Evolutionary conservation across 2,797 vertebrate genomes (phyloP).

Genomic region (Trachurus trachurus): DNA sequence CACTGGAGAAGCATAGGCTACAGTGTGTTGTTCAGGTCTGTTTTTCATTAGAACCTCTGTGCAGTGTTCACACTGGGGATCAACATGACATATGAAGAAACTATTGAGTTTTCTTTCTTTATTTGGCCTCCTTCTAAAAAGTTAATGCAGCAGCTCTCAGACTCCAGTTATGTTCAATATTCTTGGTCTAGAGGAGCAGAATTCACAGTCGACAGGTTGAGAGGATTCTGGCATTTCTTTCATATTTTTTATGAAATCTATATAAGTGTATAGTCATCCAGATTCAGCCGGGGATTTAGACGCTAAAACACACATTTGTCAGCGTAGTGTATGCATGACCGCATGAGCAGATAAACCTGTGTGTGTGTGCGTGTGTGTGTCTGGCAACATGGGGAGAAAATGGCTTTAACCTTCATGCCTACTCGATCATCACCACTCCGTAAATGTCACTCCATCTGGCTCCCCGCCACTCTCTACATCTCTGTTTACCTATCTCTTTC

Average conservation of each 20-base stretch:
- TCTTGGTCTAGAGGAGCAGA: constrained; percentile 15
- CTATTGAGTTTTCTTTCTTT: constrained; percentile 40
- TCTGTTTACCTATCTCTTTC: constrained; percentile 61
- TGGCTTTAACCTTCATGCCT: constrained; percentile 85
- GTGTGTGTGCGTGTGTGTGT: constrained; percentile 17
- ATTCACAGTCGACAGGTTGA: background rate
- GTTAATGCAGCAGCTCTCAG: constrained; percentile 31
- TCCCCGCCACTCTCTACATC: constrained; percentile 60
- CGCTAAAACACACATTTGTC: constrained; percentile 46
- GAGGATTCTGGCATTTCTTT: background rate
- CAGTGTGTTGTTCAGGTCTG: background rate
- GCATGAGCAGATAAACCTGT: constrained; percentile 36
- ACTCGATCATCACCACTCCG: constrained; percentile 75
- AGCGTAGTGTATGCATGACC: constrained; percentile 33
- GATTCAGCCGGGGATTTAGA: constrained; percentile 30
- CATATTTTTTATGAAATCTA: constrained; percentile 12
- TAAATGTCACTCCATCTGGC: constrained; percentile 82
- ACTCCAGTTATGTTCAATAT: constrained; percentile 7
- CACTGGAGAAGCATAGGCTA: background rate
- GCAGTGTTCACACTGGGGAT: constrained; percentile 17
- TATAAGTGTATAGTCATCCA: background rate
- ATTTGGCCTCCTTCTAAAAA: constrained; percentile 47
- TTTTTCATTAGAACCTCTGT: constrained; percentile 34
- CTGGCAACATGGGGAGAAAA: constrained; percentile 71
- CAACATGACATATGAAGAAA: constrained; percentile 37